Conservation (phyloP, 2,888 invertebrate genomes). For the Sympetrum striolatum region DNA sequence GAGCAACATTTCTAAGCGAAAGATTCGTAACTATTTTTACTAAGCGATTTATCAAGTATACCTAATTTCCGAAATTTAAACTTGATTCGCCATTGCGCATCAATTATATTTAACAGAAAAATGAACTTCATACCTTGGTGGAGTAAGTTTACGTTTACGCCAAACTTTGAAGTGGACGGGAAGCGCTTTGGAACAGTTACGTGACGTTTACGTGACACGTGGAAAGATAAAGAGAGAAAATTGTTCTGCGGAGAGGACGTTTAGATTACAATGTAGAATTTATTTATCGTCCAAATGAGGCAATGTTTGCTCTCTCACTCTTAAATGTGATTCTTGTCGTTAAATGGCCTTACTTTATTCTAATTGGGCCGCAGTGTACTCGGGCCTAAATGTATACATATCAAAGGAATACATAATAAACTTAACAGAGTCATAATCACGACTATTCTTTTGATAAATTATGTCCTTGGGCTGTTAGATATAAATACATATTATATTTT, state of each 20-base stretch:
- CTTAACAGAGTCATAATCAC: constrained; percentile 21
- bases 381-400: constrained; percentile 38
- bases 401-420: constrained; percentile 23
- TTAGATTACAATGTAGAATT: background rate
- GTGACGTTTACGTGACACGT: background rate
- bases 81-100: background rate
- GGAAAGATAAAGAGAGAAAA: background rate
- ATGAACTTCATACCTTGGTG: background rate
- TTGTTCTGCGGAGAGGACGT: background rate
- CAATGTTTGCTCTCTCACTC: constrained; percentile 14
- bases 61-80: background rate
- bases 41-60: background rate
- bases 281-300: constrained; percentile 26
- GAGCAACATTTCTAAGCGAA: background rate
- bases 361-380: constrained; percentile 28
- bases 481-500: constrained; percentile 39
- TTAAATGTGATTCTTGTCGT: constrained; percentile 33
- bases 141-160: background rate
- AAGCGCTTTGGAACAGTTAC: background rate
- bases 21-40: background rate
- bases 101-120: background rate
- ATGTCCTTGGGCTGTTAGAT: constrained; percentile 32
- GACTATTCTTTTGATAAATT: constrained; percentile 43
- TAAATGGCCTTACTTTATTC: constrained; percentile 36
- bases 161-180: background rate